These are phyloP conservation scores for Setophaga coronata DNA, from an alignment of 2,113 vertebrate genomes.

Conservation along the genomic window DNA sequence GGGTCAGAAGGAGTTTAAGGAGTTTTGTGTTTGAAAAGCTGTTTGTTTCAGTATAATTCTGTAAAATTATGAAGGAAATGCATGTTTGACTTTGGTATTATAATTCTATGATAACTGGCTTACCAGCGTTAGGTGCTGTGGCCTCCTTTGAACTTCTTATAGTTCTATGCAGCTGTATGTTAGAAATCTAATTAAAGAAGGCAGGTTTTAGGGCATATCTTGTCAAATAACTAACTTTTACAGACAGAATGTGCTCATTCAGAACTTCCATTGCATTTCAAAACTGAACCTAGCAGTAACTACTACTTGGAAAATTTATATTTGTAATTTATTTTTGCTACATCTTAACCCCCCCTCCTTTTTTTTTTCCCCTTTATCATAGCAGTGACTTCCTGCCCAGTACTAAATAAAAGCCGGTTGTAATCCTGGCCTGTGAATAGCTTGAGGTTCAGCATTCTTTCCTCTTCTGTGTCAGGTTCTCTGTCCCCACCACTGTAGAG, in stretches of 20 bases:
- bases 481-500: background rate
- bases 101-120: background rate
- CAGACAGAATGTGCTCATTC: background rate
- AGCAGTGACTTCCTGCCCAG: background rate
- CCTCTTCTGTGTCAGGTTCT: background rate
- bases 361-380: background rate
- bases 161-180: background rate
- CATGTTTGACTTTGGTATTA: background rate
- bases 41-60: background rate
- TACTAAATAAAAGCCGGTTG: background rate
- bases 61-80: background rate
- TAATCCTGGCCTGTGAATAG: background rate
- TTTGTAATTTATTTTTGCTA: background rate
- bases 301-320: background rate
- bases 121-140: background rate
- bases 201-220: background rate
- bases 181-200: background rate
- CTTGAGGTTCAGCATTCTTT: slow-evolving; percentile 19
- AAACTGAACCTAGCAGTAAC: background rate
- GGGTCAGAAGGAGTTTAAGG: background rate
- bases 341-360: background rate
- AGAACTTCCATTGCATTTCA: background rate
- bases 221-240: background rate
- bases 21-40: background rate
- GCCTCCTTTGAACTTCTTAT: background rate